Conservation (phyloP, 2,797 vertebrate genomes). For the Brachymystax lenok region DNA sequence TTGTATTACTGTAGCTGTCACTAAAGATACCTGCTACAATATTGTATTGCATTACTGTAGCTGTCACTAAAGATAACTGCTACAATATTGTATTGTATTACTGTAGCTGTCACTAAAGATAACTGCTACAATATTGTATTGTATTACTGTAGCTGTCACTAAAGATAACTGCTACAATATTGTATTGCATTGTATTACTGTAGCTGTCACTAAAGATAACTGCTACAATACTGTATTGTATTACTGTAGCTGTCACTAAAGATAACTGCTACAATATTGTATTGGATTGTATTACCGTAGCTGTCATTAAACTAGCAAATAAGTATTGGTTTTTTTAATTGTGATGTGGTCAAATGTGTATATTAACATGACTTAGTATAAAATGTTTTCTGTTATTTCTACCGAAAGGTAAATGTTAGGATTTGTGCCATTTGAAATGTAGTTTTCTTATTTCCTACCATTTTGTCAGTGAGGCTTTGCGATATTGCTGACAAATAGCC, state of each 20-base stretch:
- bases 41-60: no score
- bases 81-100: no score
- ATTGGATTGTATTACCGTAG: background rate
- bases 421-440: background rate
- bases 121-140: no score
- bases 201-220: no score
- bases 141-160: no score
- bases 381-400: no score
- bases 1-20: no score
- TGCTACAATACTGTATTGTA: background rate
- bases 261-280: no score
- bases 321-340: background rate
- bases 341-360: background rate
- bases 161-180: background rate
- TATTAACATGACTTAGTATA: background rate
- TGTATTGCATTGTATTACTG: no score
- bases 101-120: no score
- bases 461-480: background rate
- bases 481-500: slow-evolving; percentile 6
- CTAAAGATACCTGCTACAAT: background rate
- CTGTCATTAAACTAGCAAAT: background rate
- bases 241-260: background rate
- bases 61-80: no score
- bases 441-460: background rate
- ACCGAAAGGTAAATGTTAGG: background rate